A percentile compares a stretch with the other conserved stretches of the same genome.
These are phyloP conservation scores for Epizoanthus scotinus DNA, from an alignment of 92 coral and sea anemone genomes.

Conservation along the genomic window DNA sequence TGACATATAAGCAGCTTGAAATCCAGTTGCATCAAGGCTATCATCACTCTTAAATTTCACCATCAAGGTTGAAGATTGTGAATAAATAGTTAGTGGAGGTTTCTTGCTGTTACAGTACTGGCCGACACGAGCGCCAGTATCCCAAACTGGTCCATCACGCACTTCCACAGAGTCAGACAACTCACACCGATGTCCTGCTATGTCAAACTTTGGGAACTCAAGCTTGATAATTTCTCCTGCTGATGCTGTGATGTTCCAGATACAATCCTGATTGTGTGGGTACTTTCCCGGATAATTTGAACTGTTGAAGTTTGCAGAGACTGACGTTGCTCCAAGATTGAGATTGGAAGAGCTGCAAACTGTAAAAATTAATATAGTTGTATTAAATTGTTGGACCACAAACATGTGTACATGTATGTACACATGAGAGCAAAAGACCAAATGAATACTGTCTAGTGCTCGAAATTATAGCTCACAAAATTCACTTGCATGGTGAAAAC, in stretches of 20 bases:
- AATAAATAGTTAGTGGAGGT: constrained; percentile 15
- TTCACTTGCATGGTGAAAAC: too few species aligned
- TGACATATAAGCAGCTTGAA: constrained; percentile 17
- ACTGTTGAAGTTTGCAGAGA: background rate
- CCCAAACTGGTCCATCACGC: constrained; percentile 26
- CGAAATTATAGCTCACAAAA: too few species aligned
- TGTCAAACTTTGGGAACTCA: background rate
- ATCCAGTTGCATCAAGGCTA: background rate
- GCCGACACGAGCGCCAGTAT: constrained; percentile 1
- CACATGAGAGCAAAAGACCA: too few species aligned
- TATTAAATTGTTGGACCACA: too few species aligned
- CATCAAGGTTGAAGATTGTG: constrained; percentile 12
- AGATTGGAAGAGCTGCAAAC: constrained; percentile 27
- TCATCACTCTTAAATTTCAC: constrained; percentile 7
- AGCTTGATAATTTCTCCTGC: constrained; percentile 21
- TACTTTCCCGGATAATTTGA: constrained; percentile 14
- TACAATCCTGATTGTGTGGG: background rate
- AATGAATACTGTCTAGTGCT: too few species aligned
- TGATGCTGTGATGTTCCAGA: constrained; percentile 36
- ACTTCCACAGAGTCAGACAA: constrained; percentile 23
- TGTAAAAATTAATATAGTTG: background rate
- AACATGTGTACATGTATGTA: too few species aligned
- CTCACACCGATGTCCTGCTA: background rate
- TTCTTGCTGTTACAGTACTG: constrained; percentile 11
- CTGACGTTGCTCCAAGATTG: constrained; percentile 16